Conservation (phyloP, 2,888 invertebrate species). For the Callinectes sapidus region DNA sequence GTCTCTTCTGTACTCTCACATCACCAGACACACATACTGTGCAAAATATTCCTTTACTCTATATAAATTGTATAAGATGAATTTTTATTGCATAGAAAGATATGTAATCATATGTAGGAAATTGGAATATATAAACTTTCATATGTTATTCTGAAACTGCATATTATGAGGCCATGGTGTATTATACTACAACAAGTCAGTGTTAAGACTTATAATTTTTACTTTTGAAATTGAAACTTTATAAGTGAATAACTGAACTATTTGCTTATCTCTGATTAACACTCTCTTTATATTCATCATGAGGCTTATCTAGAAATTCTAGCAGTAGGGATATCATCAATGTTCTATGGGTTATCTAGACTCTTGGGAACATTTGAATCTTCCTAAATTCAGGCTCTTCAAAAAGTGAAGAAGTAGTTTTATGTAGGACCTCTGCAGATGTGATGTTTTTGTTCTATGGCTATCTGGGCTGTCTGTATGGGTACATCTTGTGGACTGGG, state of each 20-base stretch:
- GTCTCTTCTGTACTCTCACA: too few species aligned
- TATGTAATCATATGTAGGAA: neutral
- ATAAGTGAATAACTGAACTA: neutral
- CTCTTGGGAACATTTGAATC: neutral
- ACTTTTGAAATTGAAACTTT: neutral
- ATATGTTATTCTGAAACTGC: neutral
- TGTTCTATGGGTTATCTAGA: neutral
- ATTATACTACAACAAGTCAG: neutral
- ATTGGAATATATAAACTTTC: neutral
- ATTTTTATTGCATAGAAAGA: neutral
- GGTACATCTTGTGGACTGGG: neutral
- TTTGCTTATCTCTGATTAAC: neutral
- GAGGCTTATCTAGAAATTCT: neutral
- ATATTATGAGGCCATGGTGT: neutral
- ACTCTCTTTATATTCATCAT: neutral
- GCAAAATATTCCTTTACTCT: too few species aligned
- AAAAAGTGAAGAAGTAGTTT: neutral
- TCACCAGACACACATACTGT: too few species aligned
- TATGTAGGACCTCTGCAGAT: neutral
- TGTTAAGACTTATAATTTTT: neutral
- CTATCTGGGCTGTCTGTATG: neutral
- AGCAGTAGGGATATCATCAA: neutral
- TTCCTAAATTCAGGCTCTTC: neutral
- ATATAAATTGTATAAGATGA: too few species aligned
- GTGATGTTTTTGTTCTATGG: neutral